phyloP scores from a whole-genome alignment of 2,113 vertebrate species.

The Carollia perspicillata region DNA sequence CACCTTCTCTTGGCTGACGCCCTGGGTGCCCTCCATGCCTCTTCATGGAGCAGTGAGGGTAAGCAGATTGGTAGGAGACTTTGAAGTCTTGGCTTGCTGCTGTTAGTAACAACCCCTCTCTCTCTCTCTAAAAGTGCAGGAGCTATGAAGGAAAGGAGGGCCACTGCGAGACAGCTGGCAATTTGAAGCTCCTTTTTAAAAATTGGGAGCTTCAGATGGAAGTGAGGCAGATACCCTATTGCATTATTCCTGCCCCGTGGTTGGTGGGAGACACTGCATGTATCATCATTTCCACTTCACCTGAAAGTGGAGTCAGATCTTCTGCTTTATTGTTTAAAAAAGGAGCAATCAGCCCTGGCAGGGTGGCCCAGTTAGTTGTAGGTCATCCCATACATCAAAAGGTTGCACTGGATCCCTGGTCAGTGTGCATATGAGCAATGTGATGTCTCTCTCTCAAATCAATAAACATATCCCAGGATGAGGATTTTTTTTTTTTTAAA shows the following conservation, averaged over 20 bases:
- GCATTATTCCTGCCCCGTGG: not conserved
- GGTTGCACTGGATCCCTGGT: too few species aligned
- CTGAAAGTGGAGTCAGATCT: not conserved
- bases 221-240: not conserved
- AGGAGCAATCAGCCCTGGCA: not conserved
- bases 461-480: too few species aligned
- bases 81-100: not conserved
- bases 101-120: not conserved
- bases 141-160: not conserved
- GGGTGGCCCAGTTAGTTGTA: too few species aligned
- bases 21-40: fast-evolving
- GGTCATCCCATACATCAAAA: too few species aligned
- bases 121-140: not conserved
- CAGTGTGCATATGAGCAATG: too few species aligned
- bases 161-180: fast-evolving
- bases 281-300: not conserved
- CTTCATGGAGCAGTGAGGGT: fast-evolving
- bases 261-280: not conserved
- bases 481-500: not conserved
- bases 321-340: not conserved
- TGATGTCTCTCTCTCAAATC: too few species aligned
- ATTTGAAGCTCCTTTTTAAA: not conserved
- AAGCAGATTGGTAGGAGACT: not conserved
- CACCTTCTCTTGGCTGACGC: not conserved
- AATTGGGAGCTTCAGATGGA: not conserved